These are phyloP conservation scores for Hanleya hanleyi DNA, from an alignment of 2,888 invertebrate genomes.

Conservation along the genomic window DNA sequence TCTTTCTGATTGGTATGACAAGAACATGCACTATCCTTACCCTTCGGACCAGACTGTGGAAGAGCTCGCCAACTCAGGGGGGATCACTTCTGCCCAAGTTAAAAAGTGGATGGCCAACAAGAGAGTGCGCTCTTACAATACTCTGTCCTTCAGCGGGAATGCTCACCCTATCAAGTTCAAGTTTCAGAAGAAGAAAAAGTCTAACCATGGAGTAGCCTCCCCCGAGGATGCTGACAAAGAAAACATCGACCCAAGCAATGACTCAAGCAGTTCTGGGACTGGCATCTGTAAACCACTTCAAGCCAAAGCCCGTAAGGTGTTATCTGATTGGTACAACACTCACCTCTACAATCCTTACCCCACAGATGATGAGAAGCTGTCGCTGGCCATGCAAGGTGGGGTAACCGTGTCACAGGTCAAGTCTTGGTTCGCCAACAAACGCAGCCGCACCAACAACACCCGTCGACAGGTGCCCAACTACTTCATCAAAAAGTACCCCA, in stretches of 20 bases:
- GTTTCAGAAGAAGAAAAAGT: conserved; percentile 41
- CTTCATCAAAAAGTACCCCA: conserved; percentile 55
- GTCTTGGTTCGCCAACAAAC: conserved; percentile 66
- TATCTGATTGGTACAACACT: conserved; percentile 54
- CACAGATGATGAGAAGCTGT: conserved; percentile 51
- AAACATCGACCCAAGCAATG: conserved; percentile 13
- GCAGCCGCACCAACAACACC: conserved; percentile 61
- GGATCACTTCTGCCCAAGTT: conserved; percentile 55
- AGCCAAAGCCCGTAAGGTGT: conserved; percentile 40
- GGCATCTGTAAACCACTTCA: conserved; percentile 43
- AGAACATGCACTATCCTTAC: conserved; percentile 61
- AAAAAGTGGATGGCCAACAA: conserved; percentile 70
- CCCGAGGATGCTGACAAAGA: conserved; percentile 31
- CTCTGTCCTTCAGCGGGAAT: conserved; percentile 65
- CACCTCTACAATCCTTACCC: conserved; percentile 57
- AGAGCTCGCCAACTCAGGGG: conserved; percentile 44
- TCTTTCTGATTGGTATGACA: conserved; percentile 55
- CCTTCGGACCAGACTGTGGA: conserved; percentile 56
- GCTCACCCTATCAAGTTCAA: conserved; percentile 63
- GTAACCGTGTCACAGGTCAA: conserved; percentile 56
- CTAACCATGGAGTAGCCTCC: conserved; percentile 25
- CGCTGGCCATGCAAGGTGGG: conserved; percentile 46
- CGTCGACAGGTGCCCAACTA: conserved; percentile 57
- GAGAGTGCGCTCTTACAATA: conserved; percentile 63
- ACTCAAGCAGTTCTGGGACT: neutral